Base-by-base conservation (phyloP, 2,797 vertebrate species). In the Sibirionetta formosa region DNA sequence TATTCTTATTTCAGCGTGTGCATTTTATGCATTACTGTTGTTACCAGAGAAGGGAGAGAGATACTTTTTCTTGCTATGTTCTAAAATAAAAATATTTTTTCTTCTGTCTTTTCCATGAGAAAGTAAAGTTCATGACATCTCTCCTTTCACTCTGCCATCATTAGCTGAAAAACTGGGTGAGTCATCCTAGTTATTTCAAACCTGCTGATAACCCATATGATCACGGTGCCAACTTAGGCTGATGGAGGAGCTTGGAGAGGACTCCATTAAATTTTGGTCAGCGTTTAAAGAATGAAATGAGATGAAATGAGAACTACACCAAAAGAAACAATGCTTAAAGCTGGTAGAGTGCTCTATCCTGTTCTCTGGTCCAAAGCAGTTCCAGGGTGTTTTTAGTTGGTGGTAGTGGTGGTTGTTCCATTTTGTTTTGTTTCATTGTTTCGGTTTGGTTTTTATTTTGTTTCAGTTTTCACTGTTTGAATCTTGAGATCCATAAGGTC, bases 51-150 rank as follows among this genome's bases (percentile, higher is more conserved):
- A 61, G 9, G n/a, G 44, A 75, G 22, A 71, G 20, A 57, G 44
- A 61, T 35, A 23, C 29, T 35, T 76, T 93, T 81, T 51, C 22
- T 57, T 93, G 11, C 7, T 50, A 1, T 7, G 2, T 79, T 93
- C 24, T 88, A 57, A 90, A 80, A 88, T 78, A 12, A 8, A 77
- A 77, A 16, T 70, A 31, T 64, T 76, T 78, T 63, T 68, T 86
- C 17, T 75, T 75, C 12, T 11, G 1, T 66, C 35, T 77, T 90
- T 66, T 78, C 57, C 18, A 69, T 7, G 5, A 75, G 23, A 78
- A 90, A 68, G 24, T 71, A 53, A 82, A 50, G 50, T 57, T 75
- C 35, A 35, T 69, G 29, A 14, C 51, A 8, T 50, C 22, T 83
- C 20, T 68, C 75, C 24, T 92, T 88, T 83, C 24, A 29, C 23